These are phyloP conservation scores for Lagria hirta DNA, from an alignment of 2,888 invertebrate genomes.

Conservation along the genomic window DNA sequence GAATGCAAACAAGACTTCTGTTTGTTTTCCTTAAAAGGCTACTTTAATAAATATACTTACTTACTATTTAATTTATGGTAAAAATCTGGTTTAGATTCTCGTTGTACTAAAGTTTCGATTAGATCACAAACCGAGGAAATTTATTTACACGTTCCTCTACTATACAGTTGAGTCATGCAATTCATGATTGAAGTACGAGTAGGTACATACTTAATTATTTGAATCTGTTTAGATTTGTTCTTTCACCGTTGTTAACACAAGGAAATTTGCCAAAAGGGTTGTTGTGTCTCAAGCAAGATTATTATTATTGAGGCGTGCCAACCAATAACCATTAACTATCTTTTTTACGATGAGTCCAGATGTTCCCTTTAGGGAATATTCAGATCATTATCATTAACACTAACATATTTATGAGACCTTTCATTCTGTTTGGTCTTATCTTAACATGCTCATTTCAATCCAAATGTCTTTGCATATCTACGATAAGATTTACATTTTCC, in stretches of 20 bases:
- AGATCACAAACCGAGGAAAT: conserved; percentile 9
- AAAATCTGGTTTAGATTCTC: conserved; percentile 14
- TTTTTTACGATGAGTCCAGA: conserved; percentile 23
- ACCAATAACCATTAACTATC: conserved; percentile 20
- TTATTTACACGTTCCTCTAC: conserved; percentile 7
- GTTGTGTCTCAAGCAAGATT: conserved; percentile 11
- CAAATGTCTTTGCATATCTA: no score
- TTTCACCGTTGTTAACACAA: no score
- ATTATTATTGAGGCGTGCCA: conserved; percentile 22
- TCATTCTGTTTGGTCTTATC: conserved; percentile 11
- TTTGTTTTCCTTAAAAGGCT: conserved; percentile 17
- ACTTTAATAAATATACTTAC: conserved; percentile 14
- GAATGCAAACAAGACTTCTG: conserved; percentile 27
- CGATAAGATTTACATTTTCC: no score
- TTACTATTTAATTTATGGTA: conserved; percentile 9
- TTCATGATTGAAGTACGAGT: background rate
- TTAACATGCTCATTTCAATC: no score
- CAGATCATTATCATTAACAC: conserved; percentile 25
- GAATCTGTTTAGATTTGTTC: no score
- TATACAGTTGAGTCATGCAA: background rate
- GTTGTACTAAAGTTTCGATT: conserved; percentile 10
- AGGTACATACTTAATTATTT: no score
- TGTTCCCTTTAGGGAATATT: conserved; percentile 16
- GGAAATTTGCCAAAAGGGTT: conserved; percentile 1
- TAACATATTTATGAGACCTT: conserved; percentile 20